Conservation (phyloP, 2,888 invertebrate genomes). For the Noctua janthe region DNA sequence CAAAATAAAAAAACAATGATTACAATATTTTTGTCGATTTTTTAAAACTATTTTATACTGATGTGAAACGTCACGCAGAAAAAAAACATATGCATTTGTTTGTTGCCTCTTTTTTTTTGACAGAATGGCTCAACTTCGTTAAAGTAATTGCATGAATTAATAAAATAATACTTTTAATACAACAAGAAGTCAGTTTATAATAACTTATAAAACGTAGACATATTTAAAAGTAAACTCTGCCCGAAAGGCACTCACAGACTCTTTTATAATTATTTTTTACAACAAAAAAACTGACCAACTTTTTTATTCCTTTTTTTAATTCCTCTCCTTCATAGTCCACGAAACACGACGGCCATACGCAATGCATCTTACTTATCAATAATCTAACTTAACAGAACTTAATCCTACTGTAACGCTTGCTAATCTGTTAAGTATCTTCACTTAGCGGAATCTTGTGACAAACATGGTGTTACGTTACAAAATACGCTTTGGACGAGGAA, state of each 20-base stretch:
- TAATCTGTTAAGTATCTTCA: constrained; percentile 56
- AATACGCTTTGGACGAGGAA: constrained; percentile 19
- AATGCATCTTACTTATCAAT: constrained; percentile 9
- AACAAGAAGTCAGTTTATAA: not conserved
- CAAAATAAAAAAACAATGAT: too few relatives aligned
- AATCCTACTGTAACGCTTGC: constrained; percentile 3
- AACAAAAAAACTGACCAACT: not conserved
- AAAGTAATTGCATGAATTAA: not conserved
- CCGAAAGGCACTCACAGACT: too few relatives aligned
- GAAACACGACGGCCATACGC: not conserved
- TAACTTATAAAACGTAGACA: not conserved
- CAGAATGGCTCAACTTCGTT: not conserved
- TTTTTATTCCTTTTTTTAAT: not conserved
- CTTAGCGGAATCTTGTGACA: constrained; percentile 36
- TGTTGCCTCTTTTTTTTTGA: not conserved
- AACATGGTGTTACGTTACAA: constrained; percentile 40
- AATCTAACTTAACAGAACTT: constrained; percentile 22
- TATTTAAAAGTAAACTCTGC: not conserved
- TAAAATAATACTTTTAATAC: not conserved
- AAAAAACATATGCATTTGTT: not conserved
- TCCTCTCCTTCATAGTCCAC: not conserved
- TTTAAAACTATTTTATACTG: not conserved
- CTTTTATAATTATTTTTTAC: too few relatives aligned
- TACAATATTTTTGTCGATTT: too few relatives aligned
- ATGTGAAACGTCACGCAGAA: not conserved